Evolutionary conservation across 2,888 invertebrate species (phyloP).

Genomic region (Phanerotoma sp.): DNA sequence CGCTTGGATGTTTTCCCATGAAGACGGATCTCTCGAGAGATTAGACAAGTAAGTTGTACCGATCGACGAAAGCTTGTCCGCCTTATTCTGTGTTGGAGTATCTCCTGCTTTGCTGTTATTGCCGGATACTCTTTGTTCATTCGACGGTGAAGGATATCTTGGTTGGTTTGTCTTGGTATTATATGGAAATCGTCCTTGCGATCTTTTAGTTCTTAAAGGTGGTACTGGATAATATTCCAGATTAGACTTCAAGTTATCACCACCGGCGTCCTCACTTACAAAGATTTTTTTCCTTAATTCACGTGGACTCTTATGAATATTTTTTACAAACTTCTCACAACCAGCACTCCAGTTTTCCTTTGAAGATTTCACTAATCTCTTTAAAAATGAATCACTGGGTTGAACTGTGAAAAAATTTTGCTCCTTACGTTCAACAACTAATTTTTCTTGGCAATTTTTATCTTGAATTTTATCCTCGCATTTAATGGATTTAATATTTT

Average conservation of each 20-base stretch:
- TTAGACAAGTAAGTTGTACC: constrained; percentile 2
- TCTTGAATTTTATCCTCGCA: too few relatives aligned
- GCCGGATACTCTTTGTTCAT: constrained; percentile 4
- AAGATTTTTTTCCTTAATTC: constrained; percentile 37
- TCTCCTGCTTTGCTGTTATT: constrained; percentile 5
- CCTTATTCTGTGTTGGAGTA: constrained; percentile 1
- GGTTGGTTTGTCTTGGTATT: neutral
- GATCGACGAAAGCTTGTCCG: constrained; percentile 12
- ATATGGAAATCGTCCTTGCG: constrained; percentile 6
- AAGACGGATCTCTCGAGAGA: constrained; percentile 10
- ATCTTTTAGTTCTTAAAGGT: constrained; percentile 36
- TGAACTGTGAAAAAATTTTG: neutral
- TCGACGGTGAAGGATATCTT: neutral
- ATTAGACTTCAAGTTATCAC: constrained; percentile 21
- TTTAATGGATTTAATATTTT: too few relatives aligned
- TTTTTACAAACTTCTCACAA: constrained; percentile 44
- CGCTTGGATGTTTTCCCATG: constrained; percentile 1
- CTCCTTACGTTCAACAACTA: neutral
- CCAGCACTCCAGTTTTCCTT: constrained; percentile 40
- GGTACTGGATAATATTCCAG: constrained; percentile 36
- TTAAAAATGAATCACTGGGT: constrained; percentile 42
- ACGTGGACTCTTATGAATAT: constrained; percentile 42
- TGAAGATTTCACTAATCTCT: constrained; percentile 41
- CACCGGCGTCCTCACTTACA: constrained; percentile 25
- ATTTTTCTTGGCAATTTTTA: neutral